These are phyloP conservation scores for Machimus rusticus DNA, from an alignment of 2,888 invertebrate genomes.

Conservation along the genomic window DNA sequence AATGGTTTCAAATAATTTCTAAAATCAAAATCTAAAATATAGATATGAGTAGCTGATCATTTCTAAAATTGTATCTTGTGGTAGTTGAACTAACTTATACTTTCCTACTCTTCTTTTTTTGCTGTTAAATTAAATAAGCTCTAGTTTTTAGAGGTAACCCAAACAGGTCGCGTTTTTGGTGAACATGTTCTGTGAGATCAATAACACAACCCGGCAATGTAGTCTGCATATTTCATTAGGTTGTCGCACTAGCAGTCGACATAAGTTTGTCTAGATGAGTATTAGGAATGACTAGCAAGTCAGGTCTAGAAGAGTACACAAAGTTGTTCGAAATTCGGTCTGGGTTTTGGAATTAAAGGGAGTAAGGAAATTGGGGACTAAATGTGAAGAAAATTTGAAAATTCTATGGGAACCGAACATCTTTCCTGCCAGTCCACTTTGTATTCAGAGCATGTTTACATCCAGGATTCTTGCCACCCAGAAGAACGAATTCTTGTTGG, in stretches of 20 bases:
- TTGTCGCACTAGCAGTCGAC: background rate
- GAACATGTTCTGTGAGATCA: background rate
- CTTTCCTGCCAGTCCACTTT: background rate
- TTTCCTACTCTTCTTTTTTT: background rate
- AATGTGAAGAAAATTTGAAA: slow-evolving; percentile 1
- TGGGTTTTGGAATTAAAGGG: background rate
- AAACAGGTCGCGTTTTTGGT: background rate
- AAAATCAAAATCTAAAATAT: too few relatives aligned
- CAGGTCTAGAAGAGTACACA: background rate
- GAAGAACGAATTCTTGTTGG: background rate
- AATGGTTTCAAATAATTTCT: too few relatives aligned
- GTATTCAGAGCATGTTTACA: slow-evolving; percentile 12
- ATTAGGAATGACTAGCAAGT: background rate
- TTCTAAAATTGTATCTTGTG: too few relatives aligned
- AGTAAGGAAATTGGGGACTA: background rate
- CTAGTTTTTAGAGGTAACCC: background rate
- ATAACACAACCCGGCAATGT: background rate
- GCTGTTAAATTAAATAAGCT: background rate
- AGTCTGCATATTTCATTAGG: background rate
- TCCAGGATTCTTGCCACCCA: slow-evolving; percentile 2
- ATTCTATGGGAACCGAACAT: background rate
- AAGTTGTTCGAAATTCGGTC: background rate
- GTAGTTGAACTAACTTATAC: too few relatives aligned
- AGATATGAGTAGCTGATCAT: too few relatives aligned
- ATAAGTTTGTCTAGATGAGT: background rate